Base-by-base conservation (phyloP, 2,888 invertebrate genomes). In the Pyrrhia umbra region DNA sequence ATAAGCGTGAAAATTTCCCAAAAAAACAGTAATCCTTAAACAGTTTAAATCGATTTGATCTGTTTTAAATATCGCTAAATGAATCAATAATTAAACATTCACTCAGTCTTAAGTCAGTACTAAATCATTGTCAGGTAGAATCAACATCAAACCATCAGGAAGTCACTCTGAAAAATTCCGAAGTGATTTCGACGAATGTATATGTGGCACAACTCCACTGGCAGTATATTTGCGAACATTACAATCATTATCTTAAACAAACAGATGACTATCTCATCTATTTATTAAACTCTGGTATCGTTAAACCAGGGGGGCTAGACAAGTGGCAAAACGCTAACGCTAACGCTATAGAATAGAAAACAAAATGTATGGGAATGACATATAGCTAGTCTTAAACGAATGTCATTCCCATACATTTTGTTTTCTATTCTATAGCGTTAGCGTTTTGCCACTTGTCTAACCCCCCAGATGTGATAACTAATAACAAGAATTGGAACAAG, bases 91-190 rank as follows among this genome's bases (percentile, higher is more conserved):
- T 21, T n/a, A n/a, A 13, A 34, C 6, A n/a, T n/a, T 34, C 3
- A n/a, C 34, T 34, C 34, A 34, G n/a, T 34, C 5, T 2, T n/a
- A 34, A n/a, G 34, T 34, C 34, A n/a, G 9, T n/a, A 15, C 21
- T 45, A 20, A 64, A 9, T 64, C 30, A 64, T 21, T 0, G 5
- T 56, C 13, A 16, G 40, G 34, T 37, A 47, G 9, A 37, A 56
- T 43, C 47, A 27, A 3, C 34, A 34, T n/a, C n/a, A 46, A 63
- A 25, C 25, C 6, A 40, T 46, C 30, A 34, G 15, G 34, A 40
- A 47, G 34, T 47, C 30, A 47, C 42, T 21, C 20, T 18, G 9
- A 65, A 8, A 66, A 37, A 66, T 58, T 34, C 34, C 45, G 2
- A 8, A 40, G 39, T 46, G 2, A 25, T 46, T 40, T 51, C 49